Evolutionary conservation across 2,113 vertebrate genomes (phyloP), one percentile per base, ranked within the genome.

Genomic region (Festucalex cinctus): DNA sequence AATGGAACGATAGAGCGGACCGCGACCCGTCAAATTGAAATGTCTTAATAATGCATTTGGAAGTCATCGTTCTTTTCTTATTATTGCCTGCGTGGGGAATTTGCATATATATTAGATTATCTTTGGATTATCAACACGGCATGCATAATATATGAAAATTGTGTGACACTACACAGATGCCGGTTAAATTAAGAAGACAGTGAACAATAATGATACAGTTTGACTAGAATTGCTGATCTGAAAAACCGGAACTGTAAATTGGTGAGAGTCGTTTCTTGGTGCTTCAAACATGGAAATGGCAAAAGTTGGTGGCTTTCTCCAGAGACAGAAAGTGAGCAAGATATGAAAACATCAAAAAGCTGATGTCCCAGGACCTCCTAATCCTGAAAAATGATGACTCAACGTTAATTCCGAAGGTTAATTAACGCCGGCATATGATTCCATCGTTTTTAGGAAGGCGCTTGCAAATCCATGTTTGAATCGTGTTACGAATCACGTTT

Each of bases 41-140:
- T 46, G 63, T 61, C 81, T 88, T 80, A 87, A 87, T 86, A 85
- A 86, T 88, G 74, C 70, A 87, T 79, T 71, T 70, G 13, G 63
- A 64, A 32, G 72, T 68, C 63, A 74, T 76, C 67, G 65, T 84
- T 75, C 74, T 78, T 73, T 84, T 75, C 74, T 78, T 73, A 84
- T 78, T 73, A 84, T 77, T 80, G 77, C 36, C 10, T 70, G 70
- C 68, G 24, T 60, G 66, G 64, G 58, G 59, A 80, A 87, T 88
- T 81, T 83, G 79, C 83, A 83, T 85, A 69, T 66, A 84, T 83
- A 88, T 84, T 79, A 70, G 65, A 69, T 82, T 77, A 82, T 73
- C 70, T 66, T 85, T 75, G 69, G 61, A 80, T 80, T 79, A 78
- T 68, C 66, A 68, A 81, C 65, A 58, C 8, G 10, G 20, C 59